Evolutionary conservation across 1,140 invertebrate genomes (phyloP), one percentile per base, ranked within the genome.

Genomic region (Calephelis virginiensis): DNA sequence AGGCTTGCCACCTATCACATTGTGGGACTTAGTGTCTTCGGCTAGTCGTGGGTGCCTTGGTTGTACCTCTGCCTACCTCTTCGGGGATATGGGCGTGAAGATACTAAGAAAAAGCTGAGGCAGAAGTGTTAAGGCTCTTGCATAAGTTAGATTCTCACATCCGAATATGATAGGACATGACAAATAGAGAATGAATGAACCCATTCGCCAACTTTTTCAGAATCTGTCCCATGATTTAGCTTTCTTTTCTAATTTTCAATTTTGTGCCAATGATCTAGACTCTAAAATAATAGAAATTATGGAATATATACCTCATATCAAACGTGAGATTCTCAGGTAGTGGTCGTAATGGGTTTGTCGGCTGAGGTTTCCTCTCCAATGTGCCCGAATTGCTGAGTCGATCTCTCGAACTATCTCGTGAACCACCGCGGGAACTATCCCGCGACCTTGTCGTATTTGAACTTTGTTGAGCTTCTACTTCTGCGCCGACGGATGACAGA

Each of bases 281-380:
- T 50, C n/a, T 50, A 17, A n/a, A 50, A 50, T 14, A 50, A 50
- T 14, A 13, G 14, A 28, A 28, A 28, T 28, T 4, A 28, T 17
- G 1, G 14, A 7, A 5, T 46, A 10, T 37, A 28, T 53, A 97
- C 96, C 94, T 95, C 91, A 99, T 97, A 91, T 99, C 98, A 88
- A 97, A 97, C 12, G 96, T 94, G 12, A 99, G 90, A 11, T 96
- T 97, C 71, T 96, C 95, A 0, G 97, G 97, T 48, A 98, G 86
- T 0, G 96, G 95, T 68, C 94, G 92, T 28, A 97, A 78, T 3
- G 94, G 93, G 9, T 82, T 81, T 7, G 81, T 78, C 14, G 84
- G 85, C 50, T 86, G 84, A 10, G 83, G 80, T 63, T 85, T 86
- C 38, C 92, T 83, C 68, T 92, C 91, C 40, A 92, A 71, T 10